These are phyloP conservation scores for Laodelphax striatellus DNA, from an alignment of 1,140 invertebrate species.

Conservation along the genomic window DNA sequence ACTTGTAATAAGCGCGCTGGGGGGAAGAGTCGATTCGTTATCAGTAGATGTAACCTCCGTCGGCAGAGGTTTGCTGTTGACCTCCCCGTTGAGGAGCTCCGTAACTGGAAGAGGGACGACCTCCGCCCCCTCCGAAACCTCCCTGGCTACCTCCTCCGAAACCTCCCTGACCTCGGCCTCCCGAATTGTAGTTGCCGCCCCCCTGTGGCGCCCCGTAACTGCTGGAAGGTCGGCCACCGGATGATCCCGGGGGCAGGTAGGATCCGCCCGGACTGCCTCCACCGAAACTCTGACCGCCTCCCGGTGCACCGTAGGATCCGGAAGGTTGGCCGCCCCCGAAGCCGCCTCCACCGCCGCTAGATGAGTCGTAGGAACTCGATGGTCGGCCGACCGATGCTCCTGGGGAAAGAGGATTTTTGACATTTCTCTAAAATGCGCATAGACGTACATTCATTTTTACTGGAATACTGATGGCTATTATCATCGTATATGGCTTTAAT, in stretches of 20 bases:
- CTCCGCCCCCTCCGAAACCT: constrained; percentile 18
- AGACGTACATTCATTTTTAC: too few species aligned
- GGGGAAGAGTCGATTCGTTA: too few species aligned
- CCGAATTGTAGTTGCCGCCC: background rate
- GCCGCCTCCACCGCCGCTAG: constrained; percentile 14
- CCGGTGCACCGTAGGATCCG: constrained; percentile 6
- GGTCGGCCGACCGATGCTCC: constrained; percentile 2
- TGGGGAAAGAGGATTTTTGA: too few species aligned
- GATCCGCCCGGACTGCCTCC: background rate
- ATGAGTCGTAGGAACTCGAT: constrained; percentile 7
- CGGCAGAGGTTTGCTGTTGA: too few species aligned
- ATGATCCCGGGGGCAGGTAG: too few species aligned
- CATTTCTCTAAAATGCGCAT: too few species aligned
- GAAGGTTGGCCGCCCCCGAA: constrained; percentile 26
- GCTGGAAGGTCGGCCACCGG: background rate
- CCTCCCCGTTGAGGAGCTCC: constrained; percentile 26
- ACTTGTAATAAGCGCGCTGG: too few species aligned
- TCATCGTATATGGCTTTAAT: too few species aligned
- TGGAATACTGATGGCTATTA: too few species aligned
- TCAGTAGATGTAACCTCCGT: too few species aligned
- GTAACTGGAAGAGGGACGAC: constrained; percentile 15
- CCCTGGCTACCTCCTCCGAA: constrained; percentile 13
- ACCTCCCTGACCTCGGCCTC: background rate
- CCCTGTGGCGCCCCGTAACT: too few species aligned
- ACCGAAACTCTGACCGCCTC: background rate